These are phyloP conservation scores for Thera obeliscata DNA, from an alignment of 2,888 invertebrate genomes.

Conservation along the genomic window DNA sequence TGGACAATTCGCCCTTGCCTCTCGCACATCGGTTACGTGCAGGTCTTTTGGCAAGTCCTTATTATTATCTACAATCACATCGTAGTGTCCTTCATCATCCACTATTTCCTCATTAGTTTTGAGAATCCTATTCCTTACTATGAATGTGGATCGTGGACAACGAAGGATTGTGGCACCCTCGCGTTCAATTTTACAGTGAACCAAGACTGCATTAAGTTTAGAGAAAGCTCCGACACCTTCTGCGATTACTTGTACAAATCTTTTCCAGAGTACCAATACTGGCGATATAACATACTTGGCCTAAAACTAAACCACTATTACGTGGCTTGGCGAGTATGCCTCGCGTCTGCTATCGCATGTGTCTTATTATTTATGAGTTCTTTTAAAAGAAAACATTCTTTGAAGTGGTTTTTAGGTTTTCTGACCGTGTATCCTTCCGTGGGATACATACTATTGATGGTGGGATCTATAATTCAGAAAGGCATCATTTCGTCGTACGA, in stretches of 20 bases:
- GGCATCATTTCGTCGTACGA: constrained; percentile 63
- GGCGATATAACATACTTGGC: constrained; percentile 54
- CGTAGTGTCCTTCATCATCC: constrained; percentile 58
- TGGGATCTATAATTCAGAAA: constrained; percentile 72
- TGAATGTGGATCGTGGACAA: constrained; percentile 63
- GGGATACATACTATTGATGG: constrained; percentile 55
- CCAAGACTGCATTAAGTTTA: constrained; percentile 60
- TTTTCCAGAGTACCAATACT: constrained; percentile 73
- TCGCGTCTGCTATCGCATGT: constrained; percentile 61
- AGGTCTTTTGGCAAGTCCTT: constrained; percentile 60
- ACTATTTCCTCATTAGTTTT: constrained; percentile 73
- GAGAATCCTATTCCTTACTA: constrained; percentile 69
- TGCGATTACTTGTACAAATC: constrained; percentile 58
- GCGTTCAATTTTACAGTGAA: constrained; percentile 63
- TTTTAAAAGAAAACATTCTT: constrained; percentile 57
- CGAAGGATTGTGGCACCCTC: constrained; percentile 57
- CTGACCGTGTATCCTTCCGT: constrained; percentile 55
- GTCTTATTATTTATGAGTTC: constrained; percentile 55
- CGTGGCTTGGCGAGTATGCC: constrained; percentile 66
- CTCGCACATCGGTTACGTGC: constrained; percentile 66
- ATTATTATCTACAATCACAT: constrained; percentile 58
- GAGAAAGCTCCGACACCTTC: constrained; percentile 43
- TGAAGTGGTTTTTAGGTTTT: constrained; percentile 52
- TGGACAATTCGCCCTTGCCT: constrained; percentile 67
- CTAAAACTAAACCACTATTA: constrained; percentile 33